Evolutionary conservation across 2,797 vertebrate species (phyloP).

Genomic region (Urophycis tenuis): DNA sequence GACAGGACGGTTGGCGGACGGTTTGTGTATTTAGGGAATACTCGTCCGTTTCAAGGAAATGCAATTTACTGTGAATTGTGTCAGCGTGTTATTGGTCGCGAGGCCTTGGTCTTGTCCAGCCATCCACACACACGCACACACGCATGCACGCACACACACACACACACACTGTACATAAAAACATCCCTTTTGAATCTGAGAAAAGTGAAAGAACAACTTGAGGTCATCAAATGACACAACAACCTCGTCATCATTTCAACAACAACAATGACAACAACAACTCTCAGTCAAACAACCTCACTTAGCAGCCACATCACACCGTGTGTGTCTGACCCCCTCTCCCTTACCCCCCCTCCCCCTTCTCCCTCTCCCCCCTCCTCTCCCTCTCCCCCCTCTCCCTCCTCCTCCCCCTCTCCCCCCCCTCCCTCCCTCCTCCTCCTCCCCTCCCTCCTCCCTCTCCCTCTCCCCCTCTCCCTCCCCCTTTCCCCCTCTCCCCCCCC

Average conservation of each 20-base stretch:
- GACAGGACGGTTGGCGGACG: too few species aligned
- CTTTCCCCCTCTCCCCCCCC: too few species aligned
- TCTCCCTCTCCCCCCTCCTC: too few species aligned
- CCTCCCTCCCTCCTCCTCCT: too few species aligned
- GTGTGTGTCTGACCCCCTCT: constrained; percentile 4
- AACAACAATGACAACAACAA: background rate
- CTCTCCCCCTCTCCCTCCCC: too few species aligned
- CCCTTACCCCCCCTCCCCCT: too few species aligned
- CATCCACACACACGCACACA: too few species aligned
- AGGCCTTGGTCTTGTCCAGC: background rate
- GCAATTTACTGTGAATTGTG: background rate
- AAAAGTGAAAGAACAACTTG: background rate
- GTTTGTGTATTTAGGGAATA: too few species aligned
- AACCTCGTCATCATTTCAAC: background rate
- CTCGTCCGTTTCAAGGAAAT: too few species aligned
- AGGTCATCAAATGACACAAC: constrained; percentile 12
- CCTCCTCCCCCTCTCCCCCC: background rate
- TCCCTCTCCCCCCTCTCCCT: too few species aligned
- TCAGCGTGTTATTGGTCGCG: background rate
- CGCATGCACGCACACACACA: too few species aligned
- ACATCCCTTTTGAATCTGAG: background rate
- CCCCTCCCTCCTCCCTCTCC: constrained; percentile 16
- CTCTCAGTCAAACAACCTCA: background rate
- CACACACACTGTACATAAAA: too few species aligned
- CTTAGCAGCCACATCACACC: background rate